Conservation (phyloP, 1,140 invertebrate genomes). For the Rhopalosiphum padi region DNA sequence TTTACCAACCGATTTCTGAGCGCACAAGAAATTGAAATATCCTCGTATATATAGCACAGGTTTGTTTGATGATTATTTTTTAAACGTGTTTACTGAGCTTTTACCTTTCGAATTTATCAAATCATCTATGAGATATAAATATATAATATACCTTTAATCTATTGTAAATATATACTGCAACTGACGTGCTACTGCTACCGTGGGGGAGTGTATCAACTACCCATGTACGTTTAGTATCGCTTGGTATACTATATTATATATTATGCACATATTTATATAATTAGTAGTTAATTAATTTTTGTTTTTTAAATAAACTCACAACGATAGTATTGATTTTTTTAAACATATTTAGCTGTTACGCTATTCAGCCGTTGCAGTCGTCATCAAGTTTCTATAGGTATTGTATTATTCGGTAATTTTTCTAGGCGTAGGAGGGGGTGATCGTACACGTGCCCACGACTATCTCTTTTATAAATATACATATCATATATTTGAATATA, state of each 20-base stretch:
- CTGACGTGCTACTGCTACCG: background rate
- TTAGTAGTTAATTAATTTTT: background rate
- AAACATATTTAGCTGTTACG: background rate
- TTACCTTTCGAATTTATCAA: background rate
- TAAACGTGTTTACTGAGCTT: background rate
- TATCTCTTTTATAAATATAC: background rate
- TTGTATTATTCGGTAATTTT: background rate
- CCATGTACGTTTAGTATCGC: background rate
- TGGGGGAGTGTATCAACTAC: background rate
- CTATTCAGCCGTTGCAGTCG: background rate
- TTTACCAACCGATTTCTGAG: background rate
- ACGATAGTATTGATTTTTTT: background rate
- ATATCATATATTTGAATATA: background rate
- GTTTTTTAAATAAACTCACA: background rate
- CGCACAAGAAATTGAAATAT: background rate
- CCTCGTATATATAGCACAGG: too few species aligned
- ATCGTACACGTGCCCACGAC: background rate
- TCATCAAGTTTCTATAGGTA: background rate
- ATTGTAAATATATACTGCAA: background rate
- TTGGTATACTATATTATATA: background rate
- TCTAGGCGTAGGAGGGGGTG: background rate
- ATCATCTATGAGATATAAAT: background rate
- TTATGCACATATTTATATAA: background rate
- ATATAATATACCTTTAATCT: background rate
- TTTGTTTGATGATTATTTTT: too few species aligned